Conservation (phyloP, 2,797 vertebrate species). For the Centropyge bicolor region DNA sequence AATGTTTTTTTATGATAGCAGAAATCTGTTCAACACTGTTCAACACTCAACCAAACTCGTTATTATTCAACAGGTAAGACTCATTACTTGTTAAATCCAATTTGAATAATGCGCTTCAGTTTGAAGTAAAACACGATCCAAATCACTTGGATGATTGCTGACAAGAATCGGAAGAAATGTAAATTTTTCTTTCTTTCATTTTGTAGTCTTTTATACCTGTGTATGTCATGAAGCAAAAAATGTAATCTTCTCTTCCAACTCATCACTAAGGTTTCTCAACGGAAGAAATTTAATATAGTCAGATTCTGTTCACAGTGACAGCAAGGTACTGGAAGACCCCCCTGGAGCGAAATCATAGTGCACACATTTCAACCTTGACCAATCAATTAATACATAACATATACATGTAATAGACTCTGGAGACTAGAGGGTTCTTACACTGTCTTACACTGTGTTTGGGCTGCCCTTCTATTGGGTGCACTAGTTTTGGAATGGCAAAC, state of each 20-base stretch:
- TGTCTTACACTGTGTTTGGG: background rate
- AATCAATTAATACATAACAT: background rate
- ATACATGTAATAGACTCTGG: background rate
- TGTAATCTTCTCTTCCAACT: background rate
- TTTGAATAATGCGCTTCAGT: conserved; percentile 9
- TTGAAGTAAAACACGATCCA: background rate
- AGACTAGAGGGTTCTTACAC: background rate
- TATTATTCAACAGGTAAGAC: conserved; percentile 9
- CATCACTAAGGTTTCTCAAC: background rate
- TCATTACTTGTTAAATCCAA: background rate
- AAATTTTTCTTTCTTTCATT: background rate
- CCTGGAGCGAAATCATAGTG: background rate
- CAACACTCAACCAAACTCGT: background rate
- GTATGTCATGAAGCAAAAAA: background rate
- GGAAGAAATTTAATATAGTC: background rate
- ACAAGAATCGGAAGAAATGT: background rate
- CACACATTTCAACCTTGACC: background rate
- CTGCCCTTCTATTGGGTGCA: background rate
- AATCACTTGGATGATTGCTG: background rate
- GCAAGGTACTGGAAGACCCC: background rate
- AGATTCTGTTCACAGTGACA: background rate
- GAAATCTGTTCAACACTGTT: conserved; percentile 3
- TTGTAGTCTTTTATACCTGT: background rate
- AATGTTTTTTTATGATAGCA: background rate
- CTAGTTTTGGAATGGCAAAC: background rate